Percentiles rank a stretch among this genome's conserved stretches.
Conservation (phyloP, 1,140 invertebrate genomes). For the Drosophila chauvacae region DNA sequence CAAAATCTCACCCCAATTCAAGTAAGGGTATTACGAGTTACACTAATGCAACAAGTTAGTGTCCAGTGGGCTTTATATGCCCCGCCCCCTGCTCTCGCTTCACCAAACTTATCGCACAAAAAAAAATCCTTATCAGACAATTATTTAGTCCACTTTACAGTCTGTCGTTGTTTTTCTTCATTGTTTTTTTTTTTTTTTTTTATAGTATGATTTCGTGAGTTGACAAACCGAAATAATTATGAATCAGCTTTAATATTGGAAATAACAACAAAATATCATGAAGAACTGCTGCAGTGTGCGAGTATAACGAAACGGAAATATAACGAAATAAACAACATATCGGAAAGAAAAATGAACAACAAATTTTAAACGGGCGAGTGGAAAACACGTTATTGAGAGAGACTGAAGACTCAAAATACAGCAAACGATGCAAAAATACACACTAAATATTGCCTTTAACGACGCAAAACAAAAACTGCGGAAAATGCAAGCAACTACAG, state of each 20-base stretch:
- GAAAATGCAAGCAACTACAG: conserved; percentile 17
- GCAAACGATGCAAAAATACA: conserved; percentile 26
- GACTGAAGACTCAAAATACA: conserved; percentile 16
- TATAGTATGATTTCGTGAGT: conserved; percentile 22
- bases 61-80: background rate
- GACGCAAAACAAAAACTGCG: conserved; percentile 9
- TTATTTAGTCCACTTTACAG: conserved; percentile 51
- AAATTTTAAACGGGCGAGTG: background rate
- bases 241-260: conserved; percentile 62
- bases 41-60: no score
- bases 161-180: conserved; percentile 5
- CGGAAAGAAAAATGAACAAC: conserved; percentile 15
- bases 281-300: conserved; percentile 11
- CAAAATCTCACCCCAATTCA: no score
- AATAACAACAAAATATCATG: conserved; percentile 20
- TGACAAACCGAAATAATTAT: conserved; percentile 73
- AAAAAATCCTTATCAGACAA: conserved; percentile 41
- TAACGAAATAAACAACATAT: conserved; percentile 25
- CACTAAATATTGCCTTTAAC: conserved; percentile 16
- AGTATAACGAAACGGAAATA: conserved; percentile 61
- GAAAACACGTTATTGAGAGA: conserved; percentile 36
- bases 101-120: conserved; percentile 19
- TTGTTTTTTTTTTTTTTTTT: conserved; percentile 19
- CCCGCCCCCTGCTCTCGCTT: background rate
- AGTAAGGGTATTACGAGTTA: background rate